Conservation (phyloP, 1,140 invertebrate genomes). For the Formica selysi region DNA sequence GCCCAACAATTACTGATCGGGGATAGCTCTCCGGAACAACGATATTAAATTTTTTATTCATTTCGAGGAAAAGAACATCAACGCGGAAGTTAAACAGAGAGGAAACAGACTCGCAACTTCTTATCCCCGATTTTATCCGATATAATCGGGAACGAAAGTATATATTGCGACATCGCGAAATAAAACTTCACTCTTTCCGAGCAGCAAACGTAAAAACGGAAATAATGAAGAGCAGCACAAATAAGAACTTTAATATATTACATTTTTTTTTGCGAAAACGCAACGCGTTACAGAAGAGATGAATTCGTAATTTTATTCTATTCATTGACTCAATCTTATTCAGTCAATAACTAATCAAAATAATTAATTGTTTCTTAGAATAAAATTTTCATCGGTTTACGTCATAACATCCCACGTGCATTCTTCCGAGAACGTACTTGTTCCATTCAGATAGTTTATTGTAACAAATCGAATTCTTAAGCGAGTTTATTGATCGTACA, state of each 20-base stretch:
- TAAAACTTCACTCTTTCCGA: background rate
- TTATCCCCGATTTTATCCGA: background rate
- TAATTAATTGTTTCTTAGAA: background rate
- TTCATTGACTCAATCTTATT: background rate
- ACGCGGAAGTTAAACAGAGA: background rate
- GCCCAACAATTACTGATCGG: background rate
- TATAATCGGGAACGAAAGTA: background rate
- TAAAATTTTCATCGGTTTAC: background rate
- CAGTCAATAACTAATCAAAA: constrained; percentile 16
- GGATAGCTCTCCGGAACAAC: background rate
- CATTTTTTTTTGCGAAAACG: background rate
- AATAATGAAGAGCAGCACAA: background rate
- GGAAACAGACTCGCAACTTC: background rate
- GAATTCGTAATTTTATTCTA: background rate
- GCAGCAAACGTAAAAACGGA: background rate
- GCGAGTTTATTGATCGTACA: constrained; percentile 36
- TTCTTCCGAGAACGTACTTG: background rate
- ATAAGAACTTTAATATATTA: background rate
- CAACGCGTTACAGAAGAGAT: background rate
- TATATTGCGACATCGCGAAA: background rate
- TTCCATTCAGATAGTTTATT: constrained; percentile 45
- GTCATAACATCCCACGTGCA: background rate
- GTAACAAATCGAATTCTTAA: constrained; percentile 29
- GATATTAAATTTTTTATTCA: background rate
- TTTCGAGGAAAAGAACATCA: background rate